Conservation (phyloP, 2,113 vertebrate genomes). For the Pelusios castaneus region DNA sequence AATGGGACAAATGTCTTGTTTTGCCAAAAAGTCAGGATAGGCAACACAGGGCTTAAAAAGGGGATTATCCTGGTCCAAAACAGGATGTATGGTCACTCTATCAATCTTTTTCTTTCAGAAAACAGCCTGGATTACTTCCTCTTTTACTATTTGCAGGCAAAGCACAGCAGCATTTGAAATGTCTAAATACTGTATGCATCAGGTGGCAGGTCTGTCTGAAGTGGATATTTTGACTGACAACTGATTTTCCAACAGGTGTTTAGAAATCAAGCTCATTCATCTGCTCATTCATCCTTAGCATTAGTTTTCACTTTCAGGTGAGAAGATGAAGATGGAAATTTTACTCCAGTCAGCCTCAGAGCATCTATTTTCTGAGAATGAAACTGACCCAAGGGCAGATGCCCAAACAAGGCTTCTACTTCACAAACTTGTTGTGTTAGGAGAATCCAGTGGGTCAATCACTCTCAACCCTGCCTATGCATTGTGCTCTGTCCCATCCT, state of each 20-base stretch:
- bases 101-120: not conserved
- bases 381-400: not conserved
- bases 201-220: not conserved
- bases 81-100: too few relatives aligned
- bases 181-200: not conserved
- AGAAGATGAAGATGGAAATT: not conserved
- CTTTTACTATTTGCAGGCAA: not conserved
- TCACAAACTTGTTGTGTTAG: not conserved
- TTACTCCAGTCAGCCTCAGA: not conserved
- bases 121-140: conserved; percentile 2
- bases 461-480: rapidly evolving
- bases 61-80: too few relatives aligned
- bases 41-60: too few relatives aligned
- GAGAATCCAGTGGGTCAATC: not conserved
- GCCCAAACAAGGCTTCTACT: not conserved
- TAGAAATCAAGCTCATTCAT: not conserved
- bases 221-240: not conserved
- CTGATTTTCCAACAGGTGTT: not conserved
- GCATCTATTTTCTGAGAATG: not conserved
- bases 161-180: not conserved
- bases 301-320: not conserved
- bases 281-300: not conserved
- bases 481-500: not conserved
- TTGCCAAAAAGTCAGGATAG: too few relatives aligned
- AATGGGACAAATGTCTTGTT: too few relatives aligned